Evolutionary conservation across 2,113 vertebrate genomes (phyloP).

Genomic region (Phyllostomus discolor): DNA sequence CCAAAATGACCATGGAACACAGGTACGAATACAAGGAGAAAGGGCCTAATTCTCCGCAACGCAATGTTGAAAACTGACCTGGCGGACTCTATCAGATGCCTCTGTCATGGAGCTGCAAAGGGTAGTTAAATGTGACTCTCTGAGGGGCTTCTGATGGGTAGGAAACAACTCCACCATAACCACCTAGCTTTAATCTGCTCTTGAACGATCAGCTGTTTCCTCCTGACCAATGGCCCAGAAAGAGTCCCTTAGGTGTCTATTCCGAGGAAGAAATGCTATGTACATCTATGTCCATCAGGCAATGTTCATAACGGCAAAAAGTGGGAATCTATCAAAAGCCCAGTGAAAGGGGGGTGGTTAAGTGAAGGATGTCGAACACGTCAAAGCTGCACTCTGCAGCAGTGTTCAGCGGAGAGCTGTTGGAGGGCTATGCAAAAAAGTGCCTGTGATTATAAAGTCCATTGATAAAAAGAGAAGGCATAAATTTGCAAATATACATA

Average conservation of each 20-base stretch:
- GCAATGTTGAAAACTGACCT: background rate
- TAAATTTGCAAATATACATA: background rate
- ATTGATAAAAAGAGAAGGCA: background rate
- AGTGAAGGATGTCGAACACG: background rate
- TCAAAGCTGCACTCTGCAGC: background rate
- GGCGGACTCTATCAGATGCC: rapidly evolving
- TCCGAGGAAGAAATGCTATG: background rate
- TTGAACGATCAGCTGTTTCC: background rate
- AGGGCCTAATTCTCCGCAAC: background rate
- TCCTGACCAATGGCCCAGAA: background rate
- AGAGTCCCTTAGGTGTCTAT: background rate
- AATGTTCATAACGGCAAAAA: background rate
- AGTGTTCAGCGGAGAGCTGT: background rate
- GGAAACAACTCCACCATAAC: background rate
- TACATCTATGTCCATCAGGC: background rate
- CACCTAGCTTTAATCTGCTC: background rate
- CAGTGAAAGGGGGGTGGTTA: background rate
- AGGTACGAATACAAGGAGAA: background rate
- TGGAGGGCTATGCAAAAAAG: background rate
- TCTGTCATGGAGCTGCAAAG: background rate
- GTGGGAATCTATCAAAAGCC: background rate
- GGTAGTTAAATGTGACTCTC: background rate
- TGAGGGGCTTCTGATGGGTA: background rate
- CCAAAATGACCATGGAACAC: background rate
- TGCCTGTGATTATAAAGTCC: background rate